These are phyloP conservation scores for Hydraecia micacea DNA, from an alignment of 2,888 invertebrate genomes.

Conservation along the genomic window DNA sequence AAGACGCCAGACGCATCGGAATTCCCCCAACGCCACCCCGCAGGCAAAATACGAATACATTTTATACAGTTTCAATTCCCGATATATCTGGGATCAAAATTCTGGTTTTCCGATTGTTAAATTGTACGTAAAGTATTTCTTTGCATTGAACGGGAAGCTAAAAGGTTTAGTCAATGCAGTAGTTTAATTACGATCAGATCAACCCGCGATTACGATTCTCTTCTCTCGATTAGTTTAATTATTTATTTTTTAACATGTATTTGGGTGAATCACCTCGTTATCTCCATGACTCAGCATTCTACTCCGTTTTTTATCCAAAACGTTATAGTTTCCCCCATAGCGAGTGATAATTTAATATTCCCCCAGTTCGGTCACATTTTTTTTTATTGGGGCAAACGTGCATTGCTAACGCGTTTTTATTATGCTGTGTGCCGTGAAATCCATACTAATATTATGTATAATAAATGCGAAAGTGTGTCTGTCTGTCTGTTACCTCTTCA, in stretches of 20 bases:
- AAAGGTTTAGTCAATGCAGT: not conserved
- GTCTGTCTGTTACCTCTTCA: too few relatives aligned
- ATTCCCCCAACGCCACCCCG: conserved; percentile 52
- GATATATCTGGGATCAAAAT: conserved; percentile 10
- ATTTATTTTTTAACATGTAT: not conserved
- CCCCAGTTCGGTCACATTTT: conserved; percentile 3
- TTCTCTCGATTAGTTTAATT: not conserved
- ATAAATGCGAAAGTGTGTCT: too few relatives aligned
- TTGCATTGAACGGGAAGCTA: conserved; percentile 18
- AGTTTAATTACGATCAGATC: not conserved
- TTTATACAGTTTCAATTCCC: conserved; percentile 29
- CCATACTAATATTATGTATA: too few relatives aligned
- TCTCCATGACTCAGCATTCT: conserved; percentile 22
- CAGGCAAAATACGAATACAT: conserved; percentile 47
- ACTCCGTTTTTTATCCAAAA: not conserved
- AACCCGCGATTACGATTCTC: not conserved
- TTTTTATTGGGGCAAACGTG: conserved; percentile 19
- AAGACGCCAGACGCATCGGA: conserved; percentile 42
- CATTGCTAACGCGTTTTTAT: not conserved
- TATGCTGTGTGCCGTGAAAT: not conserved
- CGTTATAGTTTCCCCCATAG: conserved; percentile 9
- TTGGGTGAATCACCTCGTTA: conserved; percentile 7
- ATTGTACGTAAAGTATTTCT: not conserved
- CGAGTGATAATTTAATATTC: conserved; percentile 19
- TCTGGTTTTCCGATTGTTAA: conserved; percentile 24